Conservation (phyloP, 2,888 invertebrate species). For the Sphecodes monilicornis region DNA sequence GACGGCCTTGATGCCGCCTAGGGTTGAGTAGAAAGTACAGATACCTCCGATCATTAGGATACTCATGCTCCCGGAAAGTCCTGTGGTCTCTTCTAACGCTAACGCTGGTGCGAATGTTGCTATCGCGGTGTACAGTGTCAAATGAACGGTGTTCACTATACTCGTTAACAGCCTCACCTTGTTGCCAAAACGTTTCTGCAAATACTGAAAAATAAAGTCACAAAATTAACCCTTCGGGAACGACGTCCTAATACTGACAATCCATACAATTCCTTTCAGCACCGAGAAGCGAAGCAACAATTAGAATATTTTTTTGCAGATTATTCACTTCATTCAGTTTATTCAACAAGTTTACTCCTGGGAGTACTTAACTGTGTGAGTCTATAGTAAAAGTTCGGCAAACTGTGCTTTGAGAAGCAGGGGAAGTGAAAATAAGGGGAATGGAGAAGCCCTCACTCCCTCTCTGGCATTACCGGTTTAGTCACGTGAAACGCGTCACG, state of each 20-base stretch:
- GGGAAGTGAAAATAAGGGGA: no score
- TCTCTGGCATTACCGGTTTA: no score
- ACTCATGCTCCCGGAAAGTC: conserved; percentile 83
- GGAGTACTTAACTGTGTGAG: no score
- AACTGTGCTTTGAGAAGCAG: no score
- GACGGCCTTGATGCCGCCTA: conserved; percentile 97
- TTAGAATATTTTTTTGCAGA: no score
- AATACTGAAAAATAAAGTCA: conserved; percentile 85
- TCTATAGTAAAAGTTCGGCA: no score
- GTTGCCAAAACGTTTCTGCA: conserved; percentile 87
- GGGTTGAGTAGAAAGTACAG: conserved; percentile 94
- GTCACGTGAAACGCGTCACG: no score
- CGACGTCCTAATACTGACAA: background rate
- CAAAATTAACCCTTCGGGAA: background rate
- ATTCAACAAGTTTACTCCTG: no score
- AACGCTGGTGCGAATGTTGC: conserved; percentile 88
- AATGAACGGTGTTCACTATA: conserved; percentile 86
- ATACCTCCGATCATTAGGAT: conserved; percentile 86
- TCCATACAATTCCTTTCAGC: background rate
- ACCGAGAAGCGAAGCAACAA: no score
- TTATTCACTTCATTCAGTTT: no score
- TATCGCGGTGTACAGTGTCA: conserved; percentile 86
- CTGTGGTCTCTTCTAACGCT: conserved; percentile 86
- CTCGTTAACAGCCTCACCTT: conserved; percentile 86
- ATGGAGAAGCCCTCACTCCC: no score